Base-by-base conservation (phyloP, 2,888 invertebrate genomes). In the Cabera pusaria region DNA sequence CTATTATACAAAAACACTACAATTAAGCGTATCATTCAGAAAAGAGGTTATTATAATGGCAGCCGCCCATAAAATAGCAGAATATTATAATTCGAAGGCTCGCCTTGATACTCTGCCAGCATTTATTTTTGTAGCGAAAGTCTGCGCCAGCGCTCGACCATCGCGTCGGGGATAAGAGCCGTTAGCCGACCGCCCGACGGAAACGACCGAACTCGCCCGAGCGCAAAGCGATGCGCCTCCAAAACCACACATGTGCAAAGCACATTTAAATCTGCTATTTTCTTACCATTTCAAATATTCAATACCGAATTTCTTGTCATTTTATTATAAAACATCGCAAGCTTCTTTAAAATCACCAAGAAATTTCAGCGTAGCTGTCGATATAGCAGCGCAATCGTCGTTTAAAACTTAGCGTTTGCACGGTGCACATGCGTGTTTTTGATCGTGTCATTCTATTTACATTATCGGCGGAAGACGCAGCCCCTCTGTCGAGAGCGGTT, bases 41-140 rank as follows among this genome's bases (percentile, higher is more conserved):
- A 21, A 34, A 39, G 34, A 44, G 21, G 24, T 25, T 47, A 44
- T 44, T 42, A 52, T n/a, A 46, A 44, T 43, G 56, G 59, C 40
- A 34, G 34, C 74, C 75, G 82, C 76, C 81, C 77, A 84, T 84
- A 84, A 80, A 65, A 65, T 63, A 53, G 51, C 63, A 49, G 64
- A 71, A 74, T 76, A 23, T 77, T 75, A 70, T 72, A 75, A 67
- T 46, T 52, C 81, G 81, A 85, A 87, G 85, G 84, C 85, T 86
- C 74, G 78, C 75, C 78, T 86, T 86, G 87, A 74, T 84, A 68
- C 70, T 77, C 69, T 87, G 87, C 87, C 87, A 87, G 76, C 73
- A 69, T 84, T 85, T 87, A 87, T 87, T 86, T 86, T 80, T 78
- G 81, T 83, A 84, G 81, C 83, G 83, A 84, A 84, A 84, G 83